Evolutionary conservation across 2,888 invertebrate genomes (phyloP), one percentile per base, ranked within the genome.

Genomic region (Drosophila kanekoi): DNA sequence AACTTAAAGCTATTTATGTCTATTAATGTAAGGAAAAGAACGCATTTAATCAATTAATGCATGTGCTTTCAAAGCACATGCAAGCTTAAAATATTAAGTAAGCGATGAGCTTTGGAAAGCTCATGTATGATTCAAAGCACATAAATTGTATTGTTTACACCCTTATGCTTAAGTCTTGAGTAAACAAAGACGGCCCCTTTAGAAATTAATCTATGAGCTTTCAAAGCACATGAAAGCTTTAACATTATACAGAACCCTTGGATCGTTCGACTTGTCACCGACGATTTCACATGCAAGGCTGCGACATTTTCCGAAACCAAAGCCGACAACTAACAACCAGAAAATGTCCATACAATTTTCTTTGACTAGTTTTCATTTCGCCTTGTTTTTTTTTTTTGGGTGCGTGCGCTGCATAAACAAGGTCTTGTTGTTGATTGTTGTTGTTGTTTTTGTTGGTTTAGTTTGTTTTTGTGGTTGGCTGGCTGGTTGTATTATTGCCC

Each of bases 401-500:
- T 86, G 87, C 81, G 87, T 87, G 81, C 66, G 84, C 48, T 74
- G 82, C 87, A 82, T 77, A 66, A 74, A 68, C 76, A 84, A 78
- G 63, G 75, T 52, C 71, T 60, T 32, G 60, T 66, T 60, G 52
- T 23, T 41, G 52, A 37, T 32, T 49, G 52, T 33, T 54, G 40
- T 51, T 48, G 41, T 23, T 49, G 56, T 35, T 60, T 49, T 18
- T 61, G 78, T 64, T 62, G 64, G 38, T 20, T 48, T 47, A 10
- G 35, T 28, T 73, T 77, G 52, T 68, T 65, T 41, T 54, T 70
- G 79, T 73, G 81, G 84, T 72, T 79, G 75, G 70, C 35, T 64
- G 64, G 44, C 64, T 84, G 72, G 54, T 56, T 45, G 60, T 57
- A 33, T 18, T 35, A 43, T 59, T 72, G 63, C 73, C 78, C 72